Evolutionary conservation across 2,797 vertebrate genomes (phyloP), one percentile per base, ranked within the genome.

Genomic region (Mycteria americana): DNA sequence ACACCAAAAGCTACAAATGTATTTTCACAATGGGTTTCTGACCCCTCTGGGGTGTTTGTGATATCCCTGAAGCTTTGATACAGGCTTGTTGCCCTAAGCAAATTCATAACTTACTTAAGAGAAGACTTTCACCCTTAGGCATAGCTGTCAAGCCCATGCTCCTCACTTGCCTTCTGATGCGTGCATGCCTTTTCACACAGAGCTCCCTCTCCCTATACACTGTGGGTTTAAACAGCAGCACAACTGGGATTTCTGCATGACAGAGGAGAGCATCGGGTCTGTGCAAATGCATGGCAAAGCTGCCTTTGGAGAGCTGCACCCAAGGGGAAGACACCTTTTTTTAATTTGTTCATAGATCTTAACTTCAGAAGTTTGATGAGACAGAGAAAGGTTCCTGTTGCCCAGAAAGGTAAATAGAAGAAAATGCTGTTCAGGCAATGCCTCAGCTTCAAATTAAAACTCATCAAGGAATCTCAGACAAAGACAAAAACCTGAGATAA

Each of bases 71-170:
- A 84, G 83, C 91, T 96, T 89, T 93, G 76, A 90, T 93, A 41
- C 22, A 30, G 62, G 41, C 62, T 89, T 56, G 92, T 84, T 95
- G 91, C 97, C 83, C 91, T 91, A 76, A 96, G 89, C 97, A 96
- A 94, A 50, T 39, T 78, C 85, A 73, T 95, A 19, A 96, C 50
- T 94, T 95, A 94, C 95, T 95, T 75, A 97, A 79, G 84, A 92
- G 62, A 87, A 85, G 87, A 37, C 60, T 95, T 93, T 41, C 92
- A 85, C 91, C 94, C 96, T 94, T 60, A 96, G 96, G 96, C 95
- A 89, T 43, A 94, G 85, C 91, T 95, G 92, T 88, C 96, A 91
- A 91, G 78, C 72, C 84, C 1, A 0, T 30, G 74, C 10, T 96
- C 65, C 93, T 91, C 43, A 39, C 64, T 84, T 18, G 81, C 84